Percentiles rank a stretch among this genome's conserved stretches.
phyloP scores from a whole-genome alignment of 2,888 invertebrate genomes.

The Kuschelorhynchus macadamiae region DNA sequence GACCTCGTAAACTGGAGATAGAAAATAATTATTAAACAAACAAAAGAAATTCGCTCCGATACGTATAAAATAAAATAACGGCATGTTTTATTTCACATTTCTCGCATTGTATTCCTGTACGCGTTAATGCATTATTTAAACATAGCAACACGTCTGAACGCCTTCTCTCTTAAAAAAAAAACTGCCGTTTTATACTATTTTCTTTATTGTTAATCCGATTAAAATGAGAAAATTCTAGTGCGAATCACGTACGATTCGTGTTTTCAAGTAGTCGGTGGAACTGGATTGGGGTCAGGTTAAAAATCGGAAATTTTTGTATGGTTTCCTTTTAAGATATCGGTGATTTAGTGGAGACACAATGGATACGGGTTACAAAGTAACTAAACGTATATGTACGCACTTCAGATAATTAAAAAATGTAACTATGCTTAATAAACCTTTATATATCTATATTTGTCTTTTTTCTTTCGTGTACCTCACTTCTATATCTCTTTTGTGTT shows the following conservation, averaged over 20 bases:
- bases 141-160: constrained; percentile 5
- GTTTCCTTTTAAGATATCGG: neutral
- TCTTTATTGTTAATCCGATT: constrained; percentile 20
- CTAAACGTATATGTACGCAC: too few species aligned
- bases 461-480: too few species aligned
- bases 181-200: neutral
- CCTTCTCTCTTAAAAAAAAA: neutral
- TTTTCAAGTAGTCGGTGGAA: neutral
- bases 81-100: neutral
- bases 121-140: constrained; percentile 7
- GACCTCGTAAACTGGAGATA: too few species aligned
- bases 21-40: too few species aligned
- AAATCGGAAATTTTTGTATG: constrained; percentile 14
- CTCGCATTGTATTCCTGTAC: constrained; percentile 1
- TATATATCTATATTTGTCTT: too few species aligned
- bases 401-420: too few species aligned
- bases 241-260: constrained; percentile 12
- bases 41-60: too few species aligned
- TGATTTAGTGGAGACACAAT: too few species aligned
- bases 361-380: too few species aligned
- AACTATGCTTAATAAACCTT: too few species aligned
- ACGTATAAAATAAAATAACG: too few species aligned
- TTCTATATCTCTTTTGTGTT: too few species aligned
- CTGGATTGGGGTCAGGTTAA: constrained; percentile 12
- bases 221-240: constrained; percentile 19